phyloP scores from a whole-genome alignment of 2,797 vertebrate genomes.

The Calcarius lapponicus region DNA sequence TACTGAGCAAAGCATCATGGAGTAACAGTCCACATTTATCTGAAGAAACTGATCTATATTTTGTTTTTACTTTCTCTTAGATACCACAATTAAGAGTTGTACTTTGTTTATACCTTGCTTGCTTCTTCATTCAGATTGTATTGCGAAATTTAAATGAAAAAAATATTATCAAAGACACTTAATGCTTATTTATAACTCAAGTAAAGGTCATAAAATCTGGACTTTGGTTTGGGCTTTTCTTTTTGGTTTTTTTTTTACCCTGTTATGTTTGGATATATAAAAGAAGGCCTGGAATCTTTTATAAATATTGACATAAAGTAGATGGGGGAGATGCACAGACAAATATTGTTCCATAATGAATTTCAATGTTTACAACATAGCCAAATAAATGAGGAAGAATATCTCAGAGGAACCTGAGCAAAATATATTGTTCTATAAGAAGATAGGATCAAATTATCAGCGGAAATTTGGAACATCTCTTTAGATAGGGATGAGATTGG shows the following conservation, averaged over 20 bases:
- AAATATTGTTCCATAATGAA: neutral
- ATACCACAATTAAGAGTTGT: neutral
- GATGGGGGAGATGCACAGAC: neutral
- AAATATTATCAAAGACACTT: neutral
- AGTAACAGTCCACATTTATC: neutral
- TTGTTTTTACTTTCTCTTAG: neutral
- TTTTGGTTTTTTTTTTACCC: neutral
- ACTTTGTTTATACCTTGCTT: neutral
- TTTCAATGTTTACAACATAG: neutral
- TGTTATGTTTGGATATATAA: neutral
- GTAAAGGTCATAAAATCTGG: neutral
- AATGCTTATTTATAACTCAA: neutral
- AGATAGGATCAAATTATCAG: neutral
- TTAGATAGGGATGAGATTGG: neutral
- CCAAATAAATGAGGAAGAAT: neutral
- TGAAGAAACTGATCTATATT: neutral
- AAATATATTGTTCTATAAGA: neutral
- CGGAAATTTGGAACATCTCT: neutral
- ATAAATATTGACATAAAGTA: neutral
- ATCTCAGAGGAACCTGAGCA: neutral
- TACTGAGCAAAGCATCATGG: neutral
- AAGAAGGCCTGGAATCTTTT: neutral
- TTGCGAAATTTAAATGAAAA: neutral
- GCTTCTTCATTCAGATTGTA: neutral
- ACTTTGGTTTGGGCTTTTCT: neutral